phyloP scores from a whole-genome alignment of 64 coral and sea anemone genomes.

The Orbicella faveolata region DNA sequence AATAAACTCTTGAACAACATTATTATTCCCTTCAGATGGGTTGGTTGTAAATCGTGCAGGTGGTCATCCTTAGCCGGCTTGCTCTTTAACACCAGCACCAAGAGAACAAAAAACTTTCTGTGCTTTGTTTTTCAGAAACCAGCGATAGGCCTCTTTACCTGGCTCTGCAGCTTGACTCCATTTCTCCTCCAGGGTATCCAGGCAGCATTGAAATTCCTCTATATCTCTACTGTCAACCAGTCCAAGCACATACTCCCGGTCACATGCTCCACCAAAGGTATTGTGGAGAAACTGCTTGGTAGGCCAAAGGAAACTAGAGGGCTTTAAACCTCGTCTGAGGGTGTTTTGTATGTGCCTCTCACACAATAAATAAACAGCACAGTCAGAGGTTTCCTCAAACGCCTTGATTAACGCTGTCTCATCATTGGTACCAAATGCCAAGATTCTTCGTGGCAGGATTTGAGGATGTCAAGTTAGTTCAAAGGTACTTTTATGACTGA shows the following conservation, averaged over 20 bases:
- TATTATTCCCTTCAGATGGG: constrained; percentile 8
- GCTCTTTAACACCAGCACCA: not conserved
- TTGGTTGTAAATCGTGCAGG: constrained; percentile 26
- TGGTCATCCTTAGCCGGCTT: not conserved
- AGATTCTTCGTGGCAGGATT: not conserved
- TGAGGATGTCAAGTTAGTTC: constrained; percentile 7
- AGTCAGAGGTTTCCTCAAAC: not conserved
- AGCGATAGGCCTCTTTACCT: not conserved
- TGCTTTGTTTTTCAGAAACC: not conserved
- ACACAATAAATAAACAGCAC: not conserved
- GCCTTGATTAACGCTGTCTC: not conserved
- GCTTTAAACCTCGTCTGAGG: not conserved
- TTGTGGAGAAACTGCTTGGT: not conserved
- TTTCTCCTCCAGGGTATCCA: not conserved
- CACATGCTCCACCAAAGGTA: not conserved
- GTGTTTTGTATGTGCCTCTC: not conserved
- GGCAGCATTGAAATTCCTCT: not conserved
- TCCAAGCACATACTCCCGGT: not conserved
- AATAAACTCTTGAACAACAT: not conserved
- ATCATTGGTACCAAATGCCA: not conserved
- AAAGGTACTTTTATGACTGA: constrained; percentile 42
- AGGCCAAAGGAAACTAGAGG: not conserved
- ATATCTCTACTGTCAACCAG: not conserved
- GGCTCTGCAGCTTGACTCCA: not conserved
- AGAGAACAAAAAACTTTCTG: not conserved